Evolutionary conservation across 2,797 vertebrate species (phyloP).

Genomic region (Liparis tanakae): DNA sequence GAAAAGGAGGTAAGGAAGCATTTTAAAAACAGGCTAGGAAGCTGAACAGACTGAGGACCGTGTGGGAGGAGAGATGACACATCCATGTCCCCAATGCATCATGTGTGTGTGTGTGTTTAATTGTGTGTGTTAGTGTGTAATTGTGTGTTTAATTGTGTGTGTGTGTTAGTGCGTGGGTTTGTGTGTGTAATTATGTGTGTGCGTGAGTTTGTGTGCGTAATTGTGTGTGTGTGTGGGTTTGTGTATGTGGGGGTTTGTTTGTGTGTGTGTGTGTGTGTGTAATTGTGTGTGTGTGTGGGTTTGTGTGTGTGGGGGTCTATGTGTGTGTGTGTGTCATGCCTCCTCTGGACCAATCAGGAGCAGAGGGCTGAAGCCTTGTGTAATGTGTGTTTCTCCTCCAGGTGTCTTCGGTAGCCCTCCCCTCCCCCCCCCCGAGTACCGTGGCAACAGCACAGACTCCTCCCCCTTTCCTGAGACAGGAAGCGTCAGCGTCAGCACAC

Average conservation of each 20-base stretch:
- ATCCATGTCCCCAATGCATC: neutral
- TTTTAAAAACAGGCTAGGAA: neutral
- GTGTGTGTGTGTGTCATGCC: constrained; percentile 1
- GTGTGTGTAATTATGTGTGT: constrained; percentile 14
- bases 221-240: constrained; percentile 6
- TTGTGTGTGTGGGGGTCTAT: neutral
- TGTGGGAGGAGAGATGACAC: constrained; percentile 42
- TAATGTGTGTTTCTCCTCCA: constrained; percentile 24
- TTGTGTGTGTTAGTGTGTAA: constrained; percentile 1
- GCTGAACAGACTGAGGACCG: neutral
- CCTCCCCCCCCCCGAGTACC: constrained; percentile 48
- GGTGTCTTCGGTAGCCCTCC: constrained; percentile 57
- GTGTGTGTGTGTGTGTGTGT: constrained; percentile 4
- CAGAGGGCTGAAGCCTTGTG: too few relatives aligned
- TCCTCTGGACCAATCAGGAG: constrained; percentile 43
- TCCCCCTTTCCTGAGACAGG: neutral
- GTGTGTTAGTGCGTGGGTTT: neutral
- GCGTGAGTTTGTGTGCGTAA: neutral
- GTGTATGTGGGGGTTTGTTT: constrained; percentile 2
- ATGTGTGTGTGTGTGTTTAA: neutral
- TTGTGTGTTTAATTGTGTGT: neutral
- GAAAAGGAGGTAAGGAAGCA: too few relatives aligned
- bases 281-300: neutral
- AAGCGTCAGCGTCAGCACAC: constrained; percentile 3
- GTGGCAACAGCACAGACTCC: constrained; percentile 60